Percentiles rank a stretch among this genome's conserved stretches.
These are phyloP conservation scores for Miniopterus natalensis DNA, from an alignment of 2,113 vertebrate species.

Conservation along the genomic window DNA sequence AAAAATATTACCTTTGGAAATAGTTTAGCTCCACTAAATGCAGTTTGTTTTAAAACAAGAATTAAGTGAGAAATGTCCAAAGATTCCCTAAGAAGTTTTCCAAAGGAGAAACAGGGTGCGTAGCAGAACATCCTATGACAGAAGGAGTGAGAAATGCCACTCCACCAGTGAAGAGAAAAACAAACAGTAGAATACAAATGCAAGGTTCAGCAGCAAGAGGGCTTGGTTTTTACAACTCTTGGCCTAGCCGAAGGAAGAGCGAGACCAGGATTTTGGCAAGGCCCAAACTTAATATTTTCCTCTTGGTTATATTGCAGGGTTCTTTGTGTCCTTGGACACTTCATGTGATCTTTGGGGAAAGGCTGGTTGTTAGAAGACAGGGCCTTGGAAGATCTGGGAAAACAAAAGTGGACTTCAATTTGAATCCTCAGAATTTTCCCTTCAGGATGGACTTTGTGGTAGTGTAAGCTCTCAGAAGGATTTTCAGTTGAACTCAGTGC, in stretches of 20 bases:
- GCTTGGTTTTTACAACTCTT: neutral
- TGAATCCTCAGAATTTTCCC: neutral
- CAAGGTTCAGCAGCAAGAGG: neutral
- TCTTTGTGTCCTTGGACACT: neutral
- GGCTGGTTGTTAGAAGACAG: neutral
- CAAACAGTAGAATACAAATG: neutral
- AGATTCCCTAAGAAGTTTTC: neutral
- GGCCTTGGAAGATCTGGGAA: neutral
- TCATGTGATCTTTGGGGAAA: neutral
- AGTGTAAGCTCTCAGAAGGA: neutral
- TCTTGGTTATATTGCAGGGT: neutral
- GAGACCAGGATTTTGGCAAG: neutral
- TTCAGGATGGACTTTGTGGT: neutral
- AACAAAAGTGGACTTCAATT: neutral
- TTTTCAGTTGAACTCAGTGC: neutral
- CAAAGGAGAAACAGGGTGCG: neutral
- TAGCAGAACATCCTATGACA: neutral
- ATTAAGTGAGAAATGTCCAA: neutral
- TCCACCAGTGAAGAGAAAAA: neutral
- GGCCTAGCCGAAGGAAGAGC: neutral
- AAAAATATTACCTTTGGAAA: neutral
- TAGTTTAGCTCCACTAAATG: neutral
- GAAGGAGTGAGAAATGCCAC: neutral
- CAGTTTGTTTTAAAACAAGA: neutral
- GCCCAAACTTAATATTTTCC: constrained; percentile 36